A percentile compares a stretch with the other conserved stretches of the same genome.
These are phyloP conservation scores for Stenodema calcarata DNA, from an alignment of 2,888 invertebrate genomes.

Conservation along the genomic window DNA sequence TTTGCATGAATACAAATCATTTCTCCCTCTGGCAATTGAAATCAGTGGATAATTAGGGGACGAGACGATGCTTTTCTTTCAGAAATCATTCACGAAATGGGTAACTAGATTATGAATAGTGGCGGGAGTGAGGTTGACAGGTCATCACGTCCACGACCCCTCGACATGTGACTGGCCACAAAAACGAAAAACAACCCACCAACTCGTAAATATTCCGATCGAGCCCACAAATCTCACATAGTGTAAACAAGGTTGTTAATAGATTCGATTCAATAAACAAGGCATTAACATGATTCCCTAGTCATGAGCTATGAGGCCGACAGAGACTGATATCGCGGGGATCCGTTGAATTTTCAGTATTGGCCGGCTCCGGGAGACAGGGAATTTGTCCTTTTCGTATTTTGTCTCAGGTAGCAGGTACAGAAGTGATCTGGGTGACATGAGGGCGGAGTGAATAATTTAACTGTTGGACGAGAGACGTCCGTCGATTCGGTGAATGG, in stretches of 20 bases:
- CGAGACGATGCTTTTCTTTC: too few relatives aligned
- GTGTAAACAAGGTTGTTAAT: slow-evolving; percentile 41
- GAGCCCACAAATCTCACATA: slow-evolving; percentile 31
- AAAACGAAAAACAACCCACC: slow-evolving; percentile 22
- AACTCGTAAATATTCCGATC: slow-evolving; percentile 43
- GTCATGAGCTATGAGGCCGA: slow-evolving; percentile 33
- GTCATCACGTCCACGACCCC: neutral
- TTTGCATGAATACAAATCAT: too few relatives aligned
- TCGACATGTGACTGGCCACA: slow-evolving; percentile 17
- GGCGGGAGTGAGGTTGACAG: neutral
- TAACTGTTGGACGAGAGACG: too few relatives aligned
- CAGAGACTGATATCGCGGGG: slow-evolving; percentile 25
- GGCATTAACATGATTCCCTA: slow-evolving; percentile 40
- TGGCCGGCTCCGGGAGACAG: neutral
- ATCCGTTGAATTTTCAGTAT: slow-evolving; percentile 13
- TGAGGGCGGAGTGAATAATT: neutral
- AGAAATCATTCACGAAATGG: neutral
- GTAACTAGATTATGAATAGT: neutral
- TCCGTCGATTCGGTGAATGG: too few relatives aligned
- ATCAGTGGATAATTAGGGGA: too few relatives aligned
- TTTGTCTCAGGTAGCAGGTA: neutral
- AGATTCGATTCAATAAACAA: slow-evolving; percentile 22
- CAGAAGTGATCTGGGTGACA: neutral
- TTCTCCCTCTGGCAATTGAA: too few relatives aligned
- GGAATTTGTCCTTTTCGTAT: slow-evolving; percentile 6